Conservation (phyloP, 2,888 invertebrate genomes). For the Leucoma salicis region DNA sequence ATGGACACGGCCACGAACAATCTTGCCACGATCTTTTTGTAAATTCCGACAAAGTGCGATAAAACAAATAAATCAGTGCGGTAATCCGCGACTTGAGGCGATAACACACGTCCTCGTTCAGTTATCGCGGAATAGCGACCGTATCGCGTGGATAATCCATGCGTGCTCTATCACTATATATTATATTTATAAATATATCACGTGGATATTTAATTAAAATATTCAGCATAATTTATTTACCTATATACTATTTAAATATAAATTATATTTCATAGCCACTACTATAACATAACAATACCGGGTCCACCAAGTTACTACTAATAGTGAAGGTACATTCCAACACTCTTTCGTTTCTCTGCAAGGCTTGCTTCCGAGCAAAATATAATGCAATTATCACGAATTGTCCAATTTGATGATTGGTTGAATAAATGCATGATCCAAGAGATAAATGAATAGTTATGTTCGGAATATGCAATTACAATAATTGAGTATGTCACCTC, state of each 20-base stretch:
- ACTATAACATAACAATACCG: too few species aligned
- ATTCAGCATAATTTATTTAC: not conserved
- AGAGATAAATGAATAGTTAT: constrained; percentile 6
- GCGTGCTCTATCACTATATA: constrained; percentile 42
- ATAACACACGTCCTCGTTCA: constrained; percentile 57
- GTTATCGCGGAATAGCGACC: constrained; percentile 38
- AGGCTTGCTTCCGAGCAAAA: too few species aligned
- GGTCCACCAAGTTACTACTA: too few species aligned
- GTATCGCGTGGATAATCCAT: constrained; percentile 49
- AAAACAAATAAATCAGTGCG: constrained; percentile 66
- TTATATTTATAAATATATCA: constrained; percentile 33
- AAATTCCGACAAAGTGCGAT: constrained; percentile 57
- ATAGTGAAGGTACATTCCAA: too few species aligned
- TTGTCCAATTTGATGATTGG: too few species aligned
- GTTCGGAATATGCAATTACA: constrained; percentile 3
- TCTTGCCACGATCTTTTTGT: constrained; percentile 32
- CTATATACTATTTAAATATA: too few species aligned
- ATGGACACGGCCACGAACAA: constrained; percentile 17
- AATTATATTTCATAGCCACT: too few species aligned
- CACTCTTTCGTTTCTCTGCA: too few species aligned
- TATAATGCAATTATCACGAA: too few species aligned
- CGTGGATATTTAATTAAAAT: constrained; percentile 27
- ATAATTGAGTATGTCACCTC: constrained; percentile 1
- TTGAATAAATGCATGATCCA: not conserved
- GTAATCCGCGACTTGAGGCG: constrained; percentile 55